phyloP scores from a whole-genome alignment of 2,113 vertebrate genomes.

The Camelus bactrianus region DNA sequence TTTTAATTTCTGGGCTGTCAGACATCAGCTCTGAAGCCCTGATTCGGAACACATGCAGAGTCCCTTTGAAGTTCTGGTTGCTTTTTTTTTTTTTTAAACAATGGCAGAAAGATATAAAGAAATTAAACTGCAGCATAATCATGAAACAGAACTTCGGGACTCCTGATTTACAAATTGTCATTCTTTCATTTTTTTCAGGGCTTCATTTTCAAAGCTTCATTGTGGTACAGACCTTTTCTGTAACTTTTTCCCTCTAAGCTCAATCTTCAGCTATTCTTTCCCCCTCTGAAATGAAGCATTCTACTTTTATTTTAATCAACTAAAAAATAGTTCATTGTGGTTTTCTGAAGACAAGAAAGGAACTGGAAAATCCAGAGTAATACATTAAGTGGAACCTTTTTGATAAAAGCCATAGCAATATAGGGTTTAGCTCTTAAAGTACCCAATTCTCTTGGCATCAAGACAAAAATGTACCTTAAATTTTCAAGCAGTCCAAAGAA shows the following conservation, averaged over 20 bases:
- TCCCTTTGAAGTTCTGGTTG: slow-evolving; percentile 88
- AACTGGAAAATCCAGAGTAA: slow-evolving; percentile 64
- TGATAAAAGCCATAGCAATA: slow-evolving; percentile 73
- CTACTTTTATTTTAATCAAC: slow-evolving; percentile 78
- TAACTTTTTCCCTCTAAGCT: slow-evolving; percentile 73
- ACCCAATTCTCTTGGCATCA: slow-evolving; percentile 60
- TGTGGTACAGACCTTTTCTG: slow-evolving; percentile 74
- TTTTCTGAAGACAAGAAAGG: slow-evolving; percentile 77
- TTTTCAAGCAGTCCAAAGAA: slow-evolving; percentile 49
- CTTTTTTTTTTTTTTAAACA: slow-evolving; percentile 81
- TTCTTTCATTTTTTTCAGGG: slow-evolving; percentile 37
- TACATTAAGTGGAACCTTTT: slow-evolving; percentile 65
- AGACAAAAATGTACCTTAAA: slow-evolving; percentile 64
- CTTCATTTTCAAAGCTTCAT: slow-evolving; percentile 76
- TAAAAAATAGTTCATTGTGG: slow-evolving; percentile 76
- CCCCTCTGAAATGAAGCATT: slow-evolving; percentile 58
- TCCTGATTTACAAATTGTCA: slow-evolving; percentile 87
- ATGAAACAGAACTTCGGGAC: slow-evolving; percentile 85
- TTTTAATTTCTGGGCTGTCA: slow-evolving; percentile 91
- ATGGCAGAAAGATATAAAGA: slow-evolving; percentile 88
- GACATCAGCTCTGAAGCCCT: slow-evolving; percentile 88
- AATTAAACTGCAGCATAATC: slow-evolving; percentile 87
- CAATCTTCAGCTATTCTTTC: slow-evolving; percentile 71
- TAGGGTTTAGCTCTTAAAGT: slow-evolving; percentile 59
- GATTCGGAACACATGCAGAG: slow-evolving; percentile 90